Evolutionary conservation across 2,797 vertebrate species (phyloP).

Genomic region (Malacoraja senta): DNA sequence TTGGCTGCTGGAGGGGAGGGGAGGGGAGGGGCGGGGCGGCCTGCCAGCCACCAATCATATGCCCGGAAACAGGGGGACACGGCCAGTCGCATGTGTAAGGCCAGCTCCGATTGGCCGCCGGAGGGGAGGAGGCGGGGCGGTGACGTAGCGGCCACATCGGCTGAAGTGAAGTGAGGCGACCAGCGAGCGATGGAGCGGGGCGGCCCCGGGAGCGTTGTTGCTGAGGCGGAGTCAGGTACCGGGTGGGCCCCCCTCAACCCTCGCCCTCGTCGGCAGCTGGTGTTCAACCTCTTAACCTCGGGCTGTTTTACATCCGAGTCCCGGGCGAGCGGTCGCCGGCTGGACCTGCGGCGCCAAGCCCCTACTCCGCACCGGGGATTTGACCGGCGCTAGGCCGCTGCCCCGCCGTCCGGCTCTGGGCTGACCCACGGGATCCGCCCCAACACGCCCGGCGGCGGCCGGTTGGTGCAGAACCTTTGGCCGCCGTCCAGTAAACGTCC

Average conservation of each 20-base stretch:
- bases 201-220: background rate
- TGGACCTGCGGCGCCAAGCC: too few relatives aligned
- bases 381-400: background rate
- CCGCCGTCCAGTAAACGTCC: background rate
- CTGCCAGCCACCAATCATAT: background rate
- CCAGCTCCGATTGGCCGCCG: background rate
- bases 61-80: background rate
- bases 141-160: slow-evolving; percentile 23
- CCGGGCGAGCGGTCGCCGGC: background rate
- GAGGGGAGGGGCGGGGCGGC: too few relatives aligned
- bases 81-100: background rate
- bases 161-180: background rate
- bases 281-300: background rate
- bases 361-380: too few relatives aligned
- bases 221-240: background rate
- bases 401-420: background rate
- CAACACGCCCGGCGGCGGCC: background rate
- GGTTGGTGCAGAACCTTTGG: background rate
- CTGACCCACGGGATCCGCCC: background rate
- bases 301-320: background rate
- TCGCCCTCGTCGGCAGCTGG: background rate
- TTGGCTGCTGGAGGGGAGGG: too few relatives aligned
- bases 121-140: background rate
- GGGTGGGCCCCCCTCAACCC: too few relatives aligned
- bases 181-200: background rate